A percentile compares a stretch with the other conserved stretches of the same genome.
phyloP scores from a whole-genome alignment of 1,140 invertebrate genomes.

The Papilio aristodemus region DNA sequence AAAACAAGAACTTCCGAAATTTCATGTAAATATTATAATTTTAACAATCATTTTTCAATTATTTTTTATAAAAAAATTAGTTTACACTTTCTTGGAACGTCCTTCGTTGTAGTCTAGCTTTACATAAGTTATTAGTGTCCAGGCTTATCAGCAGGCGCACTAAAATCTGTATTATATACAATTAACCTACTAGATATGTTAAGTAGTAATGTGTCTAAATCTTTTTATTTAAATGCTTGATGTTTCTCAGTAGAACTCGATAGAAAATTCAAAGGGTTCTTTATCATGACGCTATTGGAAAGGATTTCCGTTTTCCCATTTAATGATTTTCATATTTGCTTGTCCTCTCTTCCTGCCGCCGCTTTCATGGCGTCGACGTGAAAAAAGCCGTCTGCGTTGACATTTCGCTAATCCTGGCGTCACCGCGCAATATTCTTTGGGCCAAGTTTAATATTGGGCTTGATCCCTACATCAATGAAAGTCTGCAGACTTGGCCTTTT shows the following conservation, averaged over 20 bases:
- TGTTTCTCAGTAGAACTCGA: background rate
- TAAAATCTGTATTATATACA: no score
- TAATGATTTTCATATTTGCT: conserved; percentile 3
- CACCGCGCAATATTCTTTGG: conserved; percentile 68
- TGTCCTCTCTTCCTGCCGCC: conserved; percentile 6
- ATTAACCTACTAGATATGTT: no score
- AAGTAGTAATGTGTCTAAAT: no score
- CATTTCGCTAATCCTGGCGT: conserved; percentile 61
- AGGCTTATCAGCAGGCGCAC: no score
- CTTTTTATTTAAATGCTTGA: background rate
- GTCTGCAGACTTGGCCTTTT: conserved; percentile 53
- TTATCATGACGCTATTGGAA: conserved; percentile 7
- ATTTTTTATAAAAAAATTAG: no score
- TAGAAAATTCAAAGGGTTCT: conserved; percentile 1
- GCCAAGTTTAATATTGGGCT: conserved; percentile 69
- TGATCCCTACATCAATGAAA: conserved; percentile 48
- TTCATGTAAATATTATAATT: no score
- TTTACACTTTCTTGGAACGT: no score
- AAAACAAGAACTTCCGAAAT: background rate
- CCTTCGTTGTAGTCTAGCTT: no score
- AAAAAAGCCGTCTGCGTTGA: conserved; percentile 55
- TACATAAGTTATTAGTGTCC: no score
- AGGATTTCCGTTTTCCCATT: conserved; percentile 7
- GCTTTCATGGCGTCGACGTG: conserved; percentile 35
- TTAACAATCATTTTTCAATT: no score